Conservation (phyloP, 1,140 invertebrate species). For the Acromyrmex echinatior region DNA sequence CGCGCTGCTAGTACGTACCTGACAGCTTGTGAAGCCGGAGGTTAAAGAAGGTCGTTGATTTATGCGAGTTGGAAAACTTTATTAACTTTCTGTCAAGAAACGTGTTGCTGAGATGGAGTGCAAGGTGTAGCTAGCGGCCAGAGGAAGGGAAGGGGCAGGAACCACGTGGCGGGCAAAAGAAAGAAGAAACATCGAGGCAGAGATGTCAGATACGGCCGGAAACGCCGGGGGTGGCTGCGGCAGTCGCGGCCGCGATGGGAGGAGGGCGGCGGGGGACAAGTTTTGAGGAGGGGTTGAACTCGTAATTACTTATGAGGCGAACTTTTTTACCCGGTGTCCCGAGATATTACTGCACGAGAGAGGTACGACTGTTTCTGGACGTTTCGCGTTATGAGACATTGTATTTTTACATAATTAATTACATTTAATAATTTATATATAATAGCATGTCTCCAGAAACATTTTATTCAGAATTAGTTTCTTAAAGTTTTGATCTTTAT, state of each 20-base stretch:
- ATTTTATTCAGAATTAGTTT: not conserved
- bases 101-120: slow-evolving; percentile 67
- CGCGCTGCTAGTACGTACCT: slow-evolving; percentile 44
- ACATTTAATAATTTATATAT: slow-evolving; percentile 7
- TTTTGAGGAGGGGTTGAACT: slow-evolving; percentile 47
- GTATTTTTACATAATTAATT: slow-evolving; percentile 11
- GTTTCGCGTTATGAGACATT: not conserved
- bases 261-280: slow-evolving; percentile 18
- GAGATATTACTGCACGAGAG: slow-evolving; percentile 55
- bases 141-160: slow-evolving; percentile 44
- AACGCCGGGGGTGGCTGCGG: slow-evolving; percentile 46
- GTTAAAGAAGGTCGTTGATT: slow-evolving; percentile 79
- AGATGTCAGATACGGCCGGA: slow-evolving; percentile 53
- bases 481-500: not conserved
- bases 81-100: slow-evolving; percentile 80
- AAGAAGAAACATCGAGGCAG: slow-evolving; percentile 62
- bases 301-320: slow-evolving; percentile 69
- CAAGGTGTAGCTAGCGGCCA: slow-evolving; percentile 43
- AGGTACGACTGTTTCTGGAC: slow-evolving; percentile 27
- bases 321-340: slow-evolving; percentile 60
- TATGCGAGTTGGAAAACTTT: slow-evolving; percentile 82
- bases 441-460: not conserved
- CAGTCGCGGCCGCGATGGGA: not conserved
- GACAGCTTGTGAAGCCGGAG: slow-evolving; percentile 51
- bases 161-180: slow-evolving; percentile 60